Base-by-base conservation (phyloP, 37 sponge, comb jelly and placozoan species). In the Petrosia ficiformis region DNA sequence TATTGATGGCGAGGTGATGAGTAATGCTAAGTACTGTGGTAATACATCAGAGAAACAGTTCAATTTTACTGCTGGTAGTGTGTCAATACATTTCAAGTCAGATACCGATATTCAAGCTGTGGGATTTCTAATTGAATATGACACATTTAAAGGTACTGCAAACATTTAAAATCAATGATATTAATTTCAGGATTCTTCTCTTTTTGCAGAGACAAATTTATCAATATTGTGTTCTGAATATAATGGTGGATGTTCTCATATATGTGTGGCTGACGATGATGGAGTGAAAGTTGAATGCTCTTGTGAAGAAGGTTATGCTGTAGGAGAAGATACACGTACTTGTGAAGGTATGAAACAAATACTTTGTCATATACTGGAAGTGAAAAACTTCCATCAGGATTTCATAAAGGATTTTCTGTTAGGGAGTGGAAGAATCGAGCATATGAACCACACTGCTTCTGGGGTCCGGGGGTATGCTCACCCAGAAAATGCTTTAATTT, bases 171-270 rank as follows among this genome's bases (percentile, higher is more conserved):
- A 61, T n/a, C n/a, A n/a, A n/a, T n/a, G n/a, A n/a, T n/a, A n/a
- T n/a, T n/a, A n/a, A n/a, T n/a, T n/a, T n/a, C n/a, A n/a, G n/a
- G n/a, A n/a, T n/a, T n/a, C n/a, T n/a, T n/a, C n/a, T n/a, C n/a
- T n/a, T n/a, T n/a, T n/a, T n/a, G n/a, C n/a, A n/a, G n/a, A n/a
- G n/a, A n/a, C n/a, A n/a, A n/a, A 68, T 31, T 14, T 36, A 39
- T 32, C n/a, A 3, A 67, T 35, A 67, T 67, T 3, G 38, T 37
- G 38, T 67, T 32, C 68, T 37, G 68, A n/a, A 32, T 2, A 37
- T 30, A 87, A 81, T 66, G 82, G 82, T 5, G 78, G 78, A 1
- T 87, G 88, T 64, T 57, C 31, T 28, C 77, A 81, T 3, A 29
- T 65, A 0, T 87, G 88, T 29, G 42, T 54, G 39, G 61, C 52